Evolutionary conservation across 2,888 invertebrate species (phyloP), one percentile per base, ranked within the genome.

Genomic region (Branchellion lobata): DNA sequence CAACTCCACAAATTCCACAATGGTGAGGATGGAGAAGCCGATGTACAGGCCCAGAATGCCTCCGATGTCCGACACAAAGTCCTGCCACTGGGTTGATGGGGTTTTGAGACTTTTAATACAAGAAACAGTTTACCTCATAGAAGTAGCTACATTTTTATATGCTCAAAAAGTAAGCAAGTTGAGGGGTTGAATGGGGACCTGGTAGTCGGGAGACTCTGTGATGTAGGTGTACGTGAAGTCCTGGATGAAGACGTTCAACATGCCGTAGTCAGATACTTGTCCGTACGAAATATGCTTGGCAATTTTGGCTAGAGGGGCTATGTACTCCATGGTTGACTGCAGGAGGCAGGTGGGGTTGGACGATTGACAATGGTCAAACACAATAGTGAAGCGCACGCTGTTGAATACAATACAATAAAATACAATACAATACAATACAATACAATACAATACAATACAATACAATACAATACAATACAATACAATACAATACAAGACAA

Each of bases 41-140:
- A 87, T 82, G 86, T 86, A 87, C 36, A 87, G 83, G 1, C 87
- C 87, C n/a, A 87, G 84, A 81, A 87, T 87, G n/a, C 87, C 87
- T 3, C 87, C 87, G 34, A 87, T 84, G 81, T 88, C 87, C 33
- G 87, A 87, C 36, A 87, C 85, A 81, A 87, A 84, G 24, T 65
- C 65, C 8, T 27, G 65, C 29, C n/a, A 27, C n/a, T n/a, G n/a
- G n/a, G n/a, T n/a, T n/a, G n/a, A 27, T 27, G n/a, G 11, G 8
- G 8, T 65, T 14, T 65, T 65, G 5, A 65, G n/a, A 65, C 8
- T n/a, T 65, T n/a, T n/a, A 65, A 24, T 24, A 65, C 8, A n/a
- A n/a, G n/a, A n/a, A n/a, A n/a, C n/a, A n/a, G n/a, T 65, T 14
- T 65, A 24, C 8, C 5, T n/a, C n/a, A n/a, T n/a, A n/a, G n/a